Evolutionary conservation across 1,140 invertebrate species (phyloP), one percentile per base, ranked within the genome.

Genomic region (Druon quercuslanigerum): DNA sequence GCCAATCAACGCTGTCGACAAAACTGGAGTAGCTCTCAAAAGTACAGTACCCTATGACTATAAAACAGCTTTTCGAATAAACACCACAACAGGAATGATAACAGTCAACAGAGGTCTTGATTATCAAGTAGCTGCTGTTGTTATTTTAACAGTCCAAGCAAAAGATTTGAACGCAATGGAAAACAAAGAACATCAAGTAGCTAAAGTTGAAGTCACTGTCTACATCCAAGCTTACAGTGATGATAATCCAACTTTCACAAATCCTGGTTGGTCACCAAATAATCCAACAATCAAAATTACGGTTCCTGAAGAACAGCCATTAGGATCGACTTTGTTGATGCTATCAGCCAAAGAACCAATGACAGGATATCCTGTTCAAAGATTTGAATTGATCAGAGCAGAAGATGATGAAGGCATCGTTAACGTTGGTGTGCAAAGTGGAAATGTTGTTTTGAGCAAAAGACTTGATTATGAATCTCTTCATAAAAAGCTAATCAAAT

Each of bases 141-240:
- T 97, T 5, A 95, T 96, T 76, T 89, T 98, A 7, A 95, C 94
- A 0, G 92, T 98, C 2, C 92, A 94, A 89, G 96, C 94, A 1
- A 92, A 90, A 50, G 96, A 97, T 87, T 74, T 93, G 2, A 96
- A 96, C 84, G 96, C 95, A 0, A 92, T 93, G 40, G 92, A 94
- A 16, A 92, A 94, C 81, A 93, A 93, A 70, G 93, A 95, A 7
- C 90, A 92, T n/a, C 95, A 96, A 87, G 91, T 93, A 33, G 93
- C 93, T 14, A 90, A 90, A 20, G 92, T 93, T 1, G 95, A 96
- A 84, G 94, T 96, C 12, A 96, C 96, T 0, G 92, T 97, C 9
- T 97, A 96, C 84, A 93, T 97, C 11, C 95, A 96, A 89, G 95
- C 95, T 1, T 96, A 95, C 84, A 94, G 94, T 80, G 95, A 96